Percentiles rank a stretch among this genome's conserved stretches.
Conservation (phyloP, 2,888 invertebrate genomes). For the Hartigia nigra region DNA sequence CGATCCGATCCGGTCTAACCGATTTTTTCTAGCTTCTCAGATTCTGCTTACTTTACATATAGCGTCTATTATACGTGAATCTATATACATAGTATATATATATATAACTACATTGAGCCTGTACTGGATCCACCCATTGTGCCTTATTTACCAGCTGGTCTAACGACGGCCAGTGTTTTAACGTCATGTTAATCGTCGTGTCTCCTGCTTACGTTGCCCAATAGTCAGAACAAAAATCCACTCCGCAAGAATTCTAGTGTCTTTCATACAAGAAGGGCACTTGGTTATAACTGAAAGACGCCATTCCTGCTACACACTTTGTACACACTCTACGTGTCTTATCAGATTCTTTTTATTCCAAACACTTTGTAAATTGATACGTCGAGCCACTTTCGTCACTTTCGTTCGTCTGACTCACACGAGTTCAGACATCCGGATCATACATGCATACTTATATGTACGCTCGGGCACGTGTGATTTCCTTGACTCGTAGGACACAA, state of each 20-base stretch:
- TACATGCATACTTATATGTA: neutral
- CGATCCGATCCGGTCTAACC: constrained; percentile 10
- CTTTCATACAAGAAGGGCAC: neutral
- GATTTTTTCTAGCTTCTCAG: neutral
- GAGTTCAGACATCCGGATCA: neutral
- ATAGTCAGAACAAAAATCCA: neutral
- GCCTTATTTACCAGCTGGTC: neutral
- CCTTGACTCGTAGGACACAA: neutral
- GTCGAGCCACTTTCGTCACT: neutral
- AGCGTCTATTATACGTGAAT: no score
- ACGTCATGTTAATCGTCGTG: neutral
- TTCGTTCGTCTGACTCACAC: neutral
- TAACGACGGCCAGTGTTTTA: neutral
- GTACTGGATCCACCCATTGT: neutral
- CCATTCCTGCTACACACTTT: neutral
- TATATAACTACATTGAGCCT: neutral
- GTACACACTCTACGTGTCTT: neutral
- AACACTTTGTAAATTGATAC: neutral
- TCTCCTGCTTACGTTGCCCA: neutral
- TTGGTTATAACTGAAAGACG: neutral
- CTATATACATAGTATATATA: no score
- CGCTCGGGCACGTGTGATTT: neutral
- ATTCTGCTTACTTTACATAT: neutral
- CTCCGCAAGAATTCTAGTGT: neutral
- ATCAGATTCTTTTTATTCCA: neutral